A percentile compares a stretch with the other conserved stretches of the same genome.
These are phyloP conservation scores for Toxotes chatareus DNA, from an alignment of 2,113 vertebrate species.

Conservation along the genomic window DNA sequence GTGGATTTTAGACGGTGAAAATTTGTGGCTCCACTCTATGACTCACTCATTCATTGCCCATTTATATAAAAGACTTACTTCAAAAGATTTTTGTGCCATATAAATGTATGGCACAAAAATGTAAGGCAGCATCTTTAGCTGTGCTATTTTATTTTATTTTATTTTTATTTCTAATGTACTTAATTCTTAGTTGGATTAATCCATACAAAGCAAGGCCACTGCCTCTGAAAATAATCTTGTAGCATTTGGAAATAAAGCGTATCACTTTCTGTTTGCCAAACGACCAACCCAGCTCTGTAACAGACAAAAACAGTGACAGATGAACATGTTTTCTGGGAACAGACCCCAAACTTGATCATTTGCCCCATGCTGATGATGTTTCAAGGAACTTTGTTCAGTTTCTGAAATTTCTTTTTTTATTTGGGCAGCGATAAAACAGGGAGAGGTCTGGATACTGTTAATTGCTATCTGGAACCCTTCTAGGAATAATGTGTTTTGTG, in stretches of 20 bases:
- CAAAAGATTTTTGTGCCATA: neutral
- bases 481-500: neutral
- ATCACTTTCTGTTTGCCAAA: neutral
- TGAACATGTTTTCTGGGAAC: slow-evolving; percentile 5
- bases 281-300: neutral
- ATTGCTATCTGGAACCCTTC: neutral
- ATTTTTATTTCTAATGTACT: neutral
- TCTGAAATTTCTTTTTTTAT: neutral
- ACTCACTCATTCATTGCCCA: neutral
- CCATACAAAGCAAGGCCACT: slow-evolving; percentile 8
- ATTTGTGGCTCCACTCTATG: slow-evolving; percentile 5
- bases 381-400: neutral
- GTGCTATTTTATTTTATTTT: neutral
- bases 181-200: slow-evolving; percentile 23
- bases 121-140: neutral
- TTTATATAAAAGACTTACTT: neutral
- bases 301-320: neutral
- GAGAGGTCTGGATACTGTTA: neutral
- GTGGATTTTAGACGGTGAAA: neutral
- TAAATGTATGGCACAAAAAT: neutral
- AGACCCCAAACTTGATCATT: neutral
- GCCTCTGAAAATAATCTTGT: slow-evolving; percentile 17
- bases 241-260: slow-evolving; percentile 8
- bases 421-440: neutral
- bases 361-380: neutral